Base-by-base conservation (phyloP, 2,797 vertebrate species). In the Phrynocephalus forsythii region DNA sequence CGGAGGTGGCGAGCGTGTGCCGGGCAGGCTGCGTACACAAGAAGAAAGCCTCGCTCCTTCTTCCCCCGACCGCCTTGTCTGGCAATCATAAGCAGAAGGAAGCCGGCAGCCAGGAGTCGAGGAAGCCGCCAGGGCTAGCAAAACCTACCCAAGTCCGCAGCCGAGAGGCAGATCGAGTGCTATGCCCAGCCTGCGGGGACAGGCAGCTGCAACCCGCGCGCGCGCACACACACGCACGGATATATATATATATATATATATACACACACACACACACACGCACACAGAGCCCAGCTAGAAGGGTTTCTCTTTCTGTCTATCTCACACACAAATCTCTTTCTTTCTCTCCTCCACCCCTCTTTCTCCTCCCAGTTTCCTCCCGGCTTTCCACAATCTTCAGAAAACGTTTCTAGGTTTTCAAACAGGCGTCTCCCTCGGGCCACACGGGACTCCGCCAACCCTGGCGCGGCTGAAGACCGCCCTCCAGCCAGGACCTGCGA, bases 61-160 rank as follows among this genome's bases (percentile, higher is more conserved):
- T 11, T 11, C 52, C 52, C 28, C 18, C 30, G n/a, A 4, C 48
- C n/a, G 50, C 68, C 44, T 71, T 16, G 48, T 20, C 82, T 72
- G 81, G 67, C 44, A 67, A 1, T 71, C 6, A 50, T 11, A 30
- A 69, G 50, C 68, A 15, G n/a, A 72, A 71, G 69, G 48, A 24
- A 72, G n/a, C 28, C 68, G 72, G 68, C 72, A 22, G 38, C 75
- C 6, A 86, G 52, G 28, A 73, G 75, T 73, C 24, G 24, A 83
- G 69, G 88, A 79, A 89, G 84, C 88, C 75, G 81, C 56, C 81
- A 86, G 85, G 81, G 76, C 82, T 84, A 66, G 76, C 69, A 80
- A 89, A 89, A 83, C 88, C 88, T 81, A 89, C 88, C 75, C 88
- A 73, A 73, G 83, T 84, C 85, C 69, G 88, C 88, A 79, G 88